Conservation (phyloP, 2,888 invertebrate genomes). For the Leucozona laternaria region DNA sequence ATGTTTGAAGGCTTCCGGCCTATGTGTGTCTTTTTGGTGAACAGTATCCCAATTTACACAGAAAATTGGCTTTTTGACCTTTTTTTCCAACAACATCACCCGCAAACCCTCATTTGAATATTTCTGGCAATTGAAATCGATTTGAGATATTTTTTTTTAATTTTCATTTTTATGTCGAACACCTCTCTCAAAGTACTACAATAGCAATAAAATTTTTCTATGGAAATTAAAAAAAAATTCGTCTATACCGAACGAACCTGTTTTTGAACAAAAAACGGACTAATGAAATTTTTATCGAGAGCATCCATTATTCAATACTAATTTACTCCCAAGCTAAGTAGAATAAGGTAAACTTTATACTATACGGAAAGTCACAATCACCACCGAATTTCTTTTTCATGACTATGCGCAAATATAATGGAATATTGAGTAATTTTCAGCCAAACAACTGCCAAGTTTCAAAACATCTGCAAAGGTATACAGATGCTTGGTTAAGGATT, state of each 20-base stretch:
- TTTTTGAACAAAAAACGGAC: neutral
- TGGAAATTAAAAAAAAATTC: neutral
- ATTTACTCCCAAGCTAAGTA: neutral
- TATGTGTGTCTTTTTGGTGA: constrained; percentile 6
- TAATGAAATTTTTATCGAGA: constrained; percentile 4
- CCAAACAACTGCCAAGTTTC: neutral
- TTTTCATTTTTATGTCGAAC: constrained; percentile 18
- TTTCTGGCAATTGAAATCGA: constrained; percentile 58
- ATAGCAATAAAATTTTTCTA: neutral
- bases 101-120: constrained; percentile 13
- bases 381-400: neutral
- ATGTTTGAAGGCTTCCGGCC: constrained; percentile 53
- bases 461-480: neutral
- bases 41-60: constrained; percentile 18
- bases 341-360: neutral
- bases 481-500: neutral
- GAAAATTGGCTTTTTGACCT: constrained; percentile 63
- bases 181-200: constrained; percentile 2
- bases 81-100: constrained; percentile 16
- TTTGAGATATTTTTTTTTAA: constrained; percentile 42
- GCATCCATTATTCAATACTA: constrained; percentile 1
- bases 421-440: constrained; percentile 3
- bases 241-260: neutral
- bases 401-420: neutral
- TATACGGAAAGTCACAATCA: neutral